These are phyloP conservation scores for Nematostella vectensis DNA, from an alignment of 92 coral and sea anemone species.

Conservation along the genomic window DNA sequence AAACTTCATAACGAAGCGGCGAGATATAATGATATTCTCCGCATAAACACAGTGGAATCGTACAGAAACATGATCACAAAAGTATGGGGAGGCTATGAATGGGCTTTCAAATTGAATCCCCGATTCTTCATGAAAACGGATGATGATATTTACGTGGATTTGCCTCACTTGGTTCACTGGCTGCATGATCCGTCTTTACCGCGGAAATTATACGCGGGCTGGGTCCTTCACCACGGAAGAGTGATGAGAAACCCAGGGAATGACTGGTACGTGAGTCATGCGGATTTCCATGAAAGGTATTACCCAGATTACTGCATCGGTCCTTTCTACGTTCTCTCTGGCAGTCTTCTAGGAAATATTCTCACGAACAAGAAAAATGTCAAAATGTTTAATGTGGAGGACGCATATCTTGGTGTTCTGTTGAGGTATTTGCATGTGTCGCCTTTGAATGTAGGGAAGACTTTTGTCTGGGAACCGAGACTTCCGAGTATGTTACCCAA, in stretches of 20 bases:
- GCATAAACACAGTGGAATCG: slow-evolving; percentile 9
- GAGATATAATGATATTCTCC: slow-evolving; percentile 15
- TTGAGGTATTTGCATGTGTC: slow-evolving; percentile 14
- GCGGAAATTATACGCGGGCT: slow-evolving; percentile 23
- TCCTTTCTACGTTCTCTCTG: slow-evolving; percentile 31
- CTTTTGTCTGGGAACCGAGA: slow-evolving; percentile 23
- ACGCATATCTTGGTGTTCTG: slow-evolving; percentile 27
- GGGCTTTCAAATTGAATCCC: slow-evolving; percentile 19
- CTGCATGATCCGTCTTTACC: slow-evolving; percentile 17
- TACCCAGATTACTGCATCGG: slow-evolving; percentile 39
- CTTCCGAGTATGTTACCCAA: not conserved
- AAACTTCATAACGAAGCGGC: slow-evolving; percentile 10
- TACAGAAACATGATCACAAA: slow-evolving; percentile 29
- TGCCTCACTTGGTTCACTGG: slow-evolving; percentile 28
- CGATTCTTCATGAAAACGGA: slow-evolving; percentile 30
- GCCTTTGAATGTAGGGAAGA: slow-evolving; percentile 6
- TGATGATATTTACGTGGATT: slow-evolving; percentile 23
- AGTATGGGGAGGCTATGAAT: slow-evolving; percentile 22
- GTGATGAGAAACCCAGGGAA: slow-evolving; percentile 13
- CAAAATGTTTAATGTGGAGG: slow-evolving; percentile 25
- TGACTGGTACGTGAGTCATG: slow-evolving; percentile 31
- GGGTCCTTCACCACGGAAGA: slow-evolving; percentile 26
- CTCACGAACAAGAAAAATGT: not conserved
- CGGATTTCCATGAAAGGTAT: slow-evolving; percentile 20
- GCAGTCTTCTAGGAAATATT: slow-evolving; percentile 12